Base-by-base conservation (phyloP, 2,797 vertebrate species). In the Silurus aristotelis region DNA sequence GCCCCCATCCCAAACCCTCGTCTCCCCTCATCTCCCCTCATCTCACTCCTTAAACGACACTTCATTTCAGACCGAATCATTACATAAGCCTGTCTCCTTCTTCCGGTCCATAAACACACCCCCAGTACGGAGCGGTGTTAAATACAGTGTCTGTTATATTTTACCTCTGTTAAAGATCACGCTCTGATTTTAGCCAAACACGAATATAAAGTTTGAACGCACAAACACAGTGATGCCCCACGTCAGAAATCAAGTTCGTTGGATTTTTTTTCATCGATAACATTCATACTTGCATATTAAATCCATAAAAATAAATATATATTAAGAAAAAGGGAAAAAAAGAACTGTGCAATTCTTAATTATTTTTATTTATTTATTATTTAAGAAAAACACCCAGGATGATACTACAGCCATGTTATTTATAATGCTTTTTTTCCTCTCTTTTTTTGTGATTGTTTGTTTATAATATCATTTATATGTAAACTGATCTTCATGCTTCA, bases 31-130 rank as follows among this genome's bases (percentile, higher is more conserved):
- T 46, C 48, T 73, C 46, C 72, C 52, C n/a, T 27, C 1, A 52
- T 56, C 63, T 60, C 19, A 22, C 55, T 68, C 67, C 68, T 83
- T 66, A 60, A 89, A 80, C 58, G 80, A 82, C 83, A 81, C 88
- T 84, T 88, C 70, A 86, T 88, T 89, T 83, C 79, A 82, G 67
- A 66, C 63, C 67, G 46, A 78, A 66, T 67, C 25, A 71, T 87
- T 85, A 58, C 3, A 38, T 22, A 60, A 20, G 2, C 10, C 56
- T 7, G 56, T 55, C 3, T 22, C 5, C 5, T 13, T 77, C 27
- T 52, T 71, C 22, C 5, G 38, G n/a, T 25, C 43, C 8, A 22
- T 64, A 25, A 63, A 46, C 43, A 43, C 13, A 22, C 19, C 13
- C 19, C 9, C 27, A 61, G 6, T 22, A 43, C 22, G 56, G 14